Evolutionary conservation across 2,113 vertebrate genomes (phyloP), one percentile per base, ranked within the genome.

Genomic region (Chionis minor): DNA sequence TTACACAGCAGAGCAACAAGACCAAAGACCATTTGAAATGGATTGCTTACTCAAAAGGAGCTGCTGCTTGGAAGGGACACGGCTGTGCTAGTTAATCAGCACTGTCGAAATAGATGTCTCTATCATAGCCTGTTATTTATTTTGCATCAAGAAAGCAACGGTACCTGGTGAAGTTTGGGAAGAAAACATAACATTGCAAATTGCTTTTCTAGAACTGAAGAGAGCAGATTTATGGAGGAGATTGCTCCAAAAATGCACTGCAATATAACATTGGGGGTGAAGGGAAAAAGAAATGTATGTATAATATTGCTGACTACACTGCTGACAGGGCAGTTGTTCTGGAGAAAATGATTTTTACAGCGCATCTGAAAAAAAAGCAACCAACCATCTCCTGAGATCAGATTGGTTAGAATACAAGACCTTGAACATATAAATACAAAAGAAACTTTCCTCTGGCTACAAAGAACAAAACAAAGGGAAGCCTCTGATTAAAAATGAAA

Each of bases 21-120:
- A 95, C 94, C 91, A 95, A 95, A 95, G 91, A 91, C 89, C 78
- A 83, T 96, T 88, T 80, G 94, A 93, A 96, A 96, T 95, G 94
- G 79, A 97, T 96, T 97, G 92, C 88, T 94, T 89, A 66, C 82
- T 95, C 88, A 92, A 95, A 95, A 94, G 51, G n/a, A 95, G 28
- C 71, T 96, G 77, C 59, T 80, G 84, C 92, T 92, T 77, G 86
- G 81, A 95, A 92, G 45, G 61, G 86, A 90, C 81, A 93, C 0
- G 59, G 89, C 58, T 96, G 74, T 97, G 55, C 81, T 70, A 82
- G 74, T 95, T 96, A 96, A 96, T 97, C 91, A 92, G 81, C n/a
- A 56, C 38, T 82, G 96, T 94, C 2, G 0, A 90, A 95, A 94
- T 74, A 82, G 84, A 97, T 90, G 87, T 96, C 95, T 96, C 88